Base-by-base conservation (phyloP, 2,113 vertebrate species). In the Apeltes quadracus region DNA sequence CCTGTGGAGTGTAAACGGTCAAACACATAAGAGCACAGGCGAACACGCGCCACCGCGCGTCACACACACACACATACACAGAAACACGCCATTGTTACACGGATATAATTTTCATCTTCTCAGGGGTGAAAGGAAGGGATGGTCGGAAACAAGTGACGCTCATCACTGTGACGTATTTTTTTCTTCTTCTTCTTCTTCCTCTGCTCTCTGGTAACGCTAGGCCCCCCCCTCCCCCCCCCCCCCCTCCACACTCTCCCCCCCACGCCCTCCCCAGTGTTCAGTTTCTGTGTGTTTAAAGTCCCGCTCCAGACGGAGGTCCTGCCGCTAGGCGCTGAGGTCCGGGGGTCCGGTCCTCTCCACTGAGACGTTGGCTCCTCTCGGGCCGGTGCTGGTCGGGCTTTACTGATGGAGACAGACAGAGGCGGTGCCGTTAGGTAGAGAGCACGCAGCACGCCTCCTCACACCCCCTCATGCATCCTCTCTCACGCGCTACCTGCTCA, bases 321-420 rank as follows among this genome's bases (percentile, higher is more conserved):
- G 69, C 79, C 79, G 84, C 81, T 55, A 72, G 82, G 82, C 65
- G 32, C 76, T 80, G 79, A 84, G 79, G 78, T 76, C 84, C 53
- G 82, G 79, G 61, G 78, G 55, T 74, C 68, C 80, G 83, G 73
- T 87, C 87, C 79, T 82, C 76, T 76, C 61, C 64, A 13, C 74
- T 7, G 72, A 83, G 73, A 79, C 38, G 56, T 78, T 83, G 78
- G 13, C 76, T 77, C 74, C 69, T 79, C 81, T 84, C 79, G 76
- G 29, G 81, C 78, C 77, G 69, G 67, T 73, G n/a, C n/a, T n/a
- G 65, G 77, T 71, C 74, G 5, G 75, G 70, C 18, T 83, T 91
- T 92, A 92, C 88, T 91, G 89, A 75, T 59, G 80, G 75, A 88
- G 23, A 78, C 57, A 82, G 12, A 74, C 29, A 27, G 10, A 69